Base-by-base conservation (phyloP, 2,113 vertebrate genomes). In the Cromileptes altivelis region DNA sequence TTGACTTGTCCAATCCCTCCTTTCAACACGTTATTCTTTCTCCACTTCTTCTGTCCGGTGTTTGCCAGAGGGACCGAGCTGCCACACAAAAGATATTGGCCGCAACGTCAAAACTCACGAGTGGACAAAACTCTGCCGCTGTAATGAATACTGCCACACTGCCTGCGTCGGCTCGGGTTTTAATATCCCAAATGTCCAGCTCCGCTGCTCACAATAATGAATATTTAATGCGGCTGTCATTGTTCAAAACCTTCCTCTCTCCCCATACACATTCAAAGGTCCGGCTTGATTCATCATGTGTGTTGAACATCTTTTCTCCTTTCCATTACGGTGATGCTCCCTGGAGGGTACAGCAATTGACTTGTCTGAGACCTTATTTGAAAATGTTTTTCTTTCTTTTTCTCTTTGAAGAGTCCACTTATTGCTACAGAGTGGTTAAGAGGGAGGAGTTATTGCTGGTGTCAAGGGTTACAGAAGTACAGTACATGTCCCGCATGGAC, bases 1-100 rank as follows among this genome's bases (percentile, higher is more conserved):
- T 93, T 93, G 88, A 92, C 93, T 92, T 93, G 90, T 94, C 90
- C 86, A 85, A 85, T 89, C 84, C 73, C 57, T 84, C 62, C 76
- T 87, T 88, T 89, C 82, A 91, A 89, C 84, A 57, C 78, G 80
- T 91, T 93, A 89, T 91, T 93, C 90, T 92, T 89, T 80, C 62
- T 64, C 58, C 0, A 40, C 74, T 86, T 58, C 88, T 62, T 77
- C 83, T 67, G 76, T 89, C 79, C 61, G 3, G 57, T 67, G 79
- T 90, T 87, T 81, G 88, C 90, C 86, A 58, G 65, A 84, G 88
- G 91, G 88, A 77, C 81, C 5, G 5, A 45, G 78, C 74, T 78
- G 85, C 81, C 87, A 81, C 78, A 84, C 70, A 85, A 82, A 90
- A 91, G 85, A 82, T 87, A 90, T 90, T 84, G 88, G 78, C 81